Base-by-base conservation (phyloP, 2,797 vertebrate genomes). In the Tauraco hartlaubi region DNA sequence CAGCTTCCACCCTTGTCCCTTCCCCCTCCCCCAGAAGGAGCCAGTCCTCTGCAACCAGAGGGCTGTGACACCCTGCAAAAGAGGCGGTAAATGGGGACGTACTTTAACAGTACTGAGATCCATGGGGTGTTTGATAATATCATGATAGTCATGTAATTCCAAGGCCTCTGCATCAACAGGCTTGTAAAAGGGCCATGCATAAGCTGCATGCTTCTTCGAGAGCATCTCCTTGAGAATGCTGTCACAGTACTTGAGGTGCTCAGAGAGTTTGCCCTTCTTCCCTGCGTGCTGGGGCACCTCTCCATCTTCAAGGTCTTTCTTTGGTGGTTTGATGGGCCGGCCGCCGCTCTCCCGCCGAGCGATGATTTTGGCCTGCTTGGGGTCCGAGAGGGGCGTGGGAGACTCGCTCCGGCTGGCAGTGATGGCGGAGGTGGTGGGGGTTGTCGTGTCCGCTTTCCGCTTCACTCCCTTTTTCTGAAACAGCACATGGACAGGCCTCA, bases 81-180 rank as follows among this genome's bases (percentile, higher is more conserved):
- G 69, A 89, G 87, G 73, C 76, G 94, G 62, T 61, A 90, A 80
- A 93, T 2, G 51, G 13, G 39, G 76, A 94, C 93, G 2, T 98
- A 99, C 99, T 98, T 99, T 99, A 62, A 99, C 98, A 52, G 99
- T 99, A 97, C 99, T 98, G 94, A 99, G 99, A 96, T 99, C 99
- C 99, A 99, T 99, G 49, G 99, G 99, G 97, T 99, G 98, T 96
- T 99, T 99, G 98, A 99, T 99, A 97, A 99, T 99, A 82, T 99
- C 98, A 1, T 99, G 99, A 98, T 99, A 99, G 96, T 99, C 99
- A 6, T 99, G 99, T 44, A 99, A 98, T 88, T 99, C 98, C 96
- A 99, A 98, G 17, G 99, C 99, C 96, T 99, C 98, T 0, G 98
- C 98, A 6, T 99, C 99, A 19, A 99, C 99, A 0, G 99, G 99